Conservation (phyloP, 2,113 vertebrate genomes). For the Aspiorhynchus laticeps region DNA sequence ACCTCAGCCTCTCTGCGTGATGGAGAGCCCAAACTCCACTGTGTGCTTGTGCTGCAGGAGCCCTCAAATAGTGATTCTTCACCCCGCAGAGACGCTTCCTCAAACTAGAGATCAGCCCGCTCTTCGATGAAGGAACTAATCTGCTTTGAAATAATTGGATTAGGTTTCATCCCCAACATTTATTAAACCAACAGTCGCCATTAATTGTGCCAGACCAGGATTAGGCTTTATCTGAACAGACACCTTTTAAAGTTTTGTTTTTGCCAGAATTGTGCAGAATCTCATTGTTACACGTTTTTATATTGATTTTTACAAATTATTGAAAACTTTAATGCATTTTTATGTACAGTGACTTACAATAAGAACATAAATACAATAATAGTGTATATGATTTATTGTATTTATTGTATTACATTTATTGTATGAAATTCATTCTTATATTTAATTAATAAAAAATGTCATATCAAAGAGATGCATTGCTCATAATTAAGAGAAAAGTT, state of each 20-base stretch:
- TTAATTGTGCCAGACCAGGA: background rate
- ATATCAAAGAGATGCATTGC: no score
- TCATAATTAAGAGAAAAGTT: no score
- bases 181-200: background rate
- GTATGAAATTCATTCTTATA: background rate
- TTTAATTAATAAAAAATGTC: no score
- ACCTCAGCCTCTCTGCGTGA: conserved; percentile 35
- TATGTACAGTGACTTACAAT: background rate
- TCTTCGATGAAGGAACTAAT: background rate
- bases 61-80: background rate
- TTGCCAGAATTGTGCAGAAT: background rate
- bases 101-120: background rate
- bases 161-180: background rate
- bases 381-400: background rate
- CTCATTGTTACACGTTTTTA: background rate
- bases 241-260: background rate
- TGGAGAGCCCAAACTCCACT: conserved; percentile 25
- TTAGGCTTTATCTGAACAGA: background rate
- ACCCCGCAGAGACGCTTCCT: background rate
- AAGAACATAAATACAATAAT: background rate
- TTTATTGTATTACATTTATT: background rate
- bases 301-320: background rate
- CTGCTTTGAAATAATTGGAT: conserved; percentile 2
- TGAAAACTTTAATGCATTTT: background rate
- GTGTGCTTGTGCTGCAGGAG: background rate